Conservation (phyloP, 2,113 vertebrate species). For the Burhinus bistriatus region DNA sequence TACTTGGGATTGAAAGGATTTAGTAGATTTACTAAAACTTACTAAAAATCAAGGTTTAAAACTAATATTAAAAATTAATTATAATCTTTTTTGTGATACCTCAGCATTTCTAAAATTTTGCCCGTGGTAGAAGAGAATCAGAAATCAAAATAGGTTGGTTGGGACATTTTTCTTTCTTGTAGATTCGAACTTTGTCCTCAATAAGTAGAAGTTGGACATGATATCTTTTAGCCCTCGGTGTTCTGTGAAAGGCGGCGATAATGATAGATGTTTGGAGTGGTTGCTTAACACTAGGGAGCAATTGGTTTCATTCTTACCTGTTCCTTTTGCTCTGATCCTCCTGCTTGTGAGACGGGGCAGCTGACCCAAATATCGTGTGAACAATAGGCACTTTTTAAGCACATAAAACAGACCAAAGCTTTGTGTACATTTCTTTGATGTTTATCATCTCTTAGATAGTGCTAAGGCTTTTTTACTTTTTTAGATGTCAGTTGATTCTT, state of each 20-base stretch:
- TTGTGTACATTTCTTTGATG: background rate
- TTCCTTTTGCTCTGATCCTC: background rate
- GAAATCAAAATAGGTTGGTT: background rate
- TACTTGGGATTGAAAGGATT: background rate
- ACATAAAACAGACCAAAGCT: background rate
- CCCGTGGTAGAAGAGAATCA: fast-evolving
- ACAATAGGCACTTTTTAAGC: background rate
- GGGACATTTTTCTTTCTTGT: background rate
- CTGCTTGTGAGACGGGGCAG: background rate
- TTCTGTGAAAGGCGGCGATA: background rate
- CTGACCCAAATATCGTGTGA: background rate
- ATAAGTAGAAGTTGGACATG: background rate
- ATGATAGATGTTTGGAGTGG: background rate
- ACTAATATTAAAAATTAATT: background rate
- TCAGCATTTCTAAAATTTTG: background rate
- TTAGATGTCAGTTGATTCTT: background rate
- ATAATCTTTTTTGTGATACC: background rate
- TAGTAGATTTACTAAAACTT: background rate
- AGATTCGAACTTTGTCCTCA: background rate
- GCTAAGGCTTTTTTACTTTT: background rate
- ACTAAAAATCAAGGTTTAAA: background rate
- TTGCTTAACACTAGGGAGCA: background rate
- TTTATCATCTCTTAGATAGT: background rate
- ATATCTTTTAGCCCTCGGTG: background rate
- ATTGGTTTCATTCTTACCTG: background rate